Base-by-base conservation (phyloP, 1,140 invertebrate genomes). In the Parapsyche elsis region DNA sequence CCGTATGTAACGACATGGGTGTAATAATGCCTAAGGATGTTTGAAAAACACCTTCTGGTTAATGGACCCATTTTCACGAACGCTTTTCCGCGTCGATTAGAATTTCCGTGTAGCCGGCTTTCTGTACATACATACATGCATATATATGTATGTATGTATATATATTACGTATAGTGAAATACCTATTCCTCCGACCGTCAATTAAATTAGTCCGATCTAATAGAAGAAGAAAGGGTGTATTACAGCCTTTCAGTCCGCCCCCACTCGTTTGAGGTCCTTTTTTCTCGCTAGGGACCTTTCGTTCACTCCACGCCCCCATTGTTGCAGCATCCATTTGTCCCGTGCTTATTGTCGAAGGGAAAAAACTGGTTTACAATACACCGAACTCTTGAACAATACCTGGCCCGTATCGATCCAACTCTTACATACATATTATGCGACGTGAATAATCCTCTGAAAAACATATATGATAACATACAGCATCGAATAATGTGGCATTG, bases 131-230 rank as follows among this genome's bases (percentile, higher is more conserved):
- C n/a, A n/a, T n/a, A n/a, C n/a, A 38, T 38, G 7, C 7, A 38
- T 38, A 38, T 7, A 7, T 38, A 38, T 38, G 30, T 38, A 38
- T 38, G 30, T 38, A 38, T 38, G 30, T 7, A 38, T 1, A 38
- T 38, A 38, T 7, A 4, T 38, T 38, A 38, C 30, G 30, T 4
- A 38, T 14, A 1, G 57, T 19, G 57, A 61, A 61, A 61, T 61
- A 19, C 57, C 57, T 21, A 19, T 61, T 61, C 21, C 57, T n/a
- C 16, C 16, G 57, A 61, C 57, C 57, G 57, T 71, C 67, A 71
- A 71, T 71, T 71, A 38, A 71, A 71, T 71, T 71, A 71, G 30
- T 44, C 21, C 67, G 30, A 71, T 71, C 67, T 71, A 71, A 71
- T 71, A 71, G 67, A 71, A 30, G 67, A 71, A 38, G 67, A 44